A percentile compares a stretch with the other conserved stretches of the same genome.
Evolutionary conservation across 1,140 invertebrate genomes (phyloP).

Genomic region (Eubasilissa regina): DNA sequence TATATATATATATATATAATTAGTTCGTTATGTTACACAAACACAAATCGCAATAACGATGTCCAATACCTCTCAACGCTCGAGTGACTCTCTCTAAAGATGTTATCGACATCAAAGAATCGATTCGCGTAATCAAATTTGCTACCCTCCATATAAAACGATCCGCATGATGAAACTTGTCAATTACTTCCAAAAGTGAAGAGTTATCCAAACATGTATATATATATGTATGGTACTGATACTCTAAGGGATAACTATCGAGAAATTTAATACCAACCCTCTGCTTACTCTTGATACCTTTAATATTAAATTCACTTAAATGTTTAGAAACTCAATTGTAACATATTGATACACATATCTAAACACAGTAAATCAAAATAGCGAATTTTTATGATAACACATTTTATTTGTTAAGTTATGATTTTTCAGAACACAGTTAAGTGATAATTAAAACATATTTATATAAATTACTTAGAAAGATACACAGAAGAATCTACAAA

Average conservation of each 20-base stretch:
- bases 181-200: conserved; percentile 29
- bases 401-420: too few relatives aligned
- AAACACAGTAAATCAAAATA: too few relatives aligned
- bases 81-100: too few relatives aligned
- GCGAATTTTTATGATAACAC: too few relatives aligned
- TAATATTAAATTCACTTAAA: conserved; percentile 2
- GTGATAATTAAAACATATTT: too few relatives aligned
- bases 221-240: neutral
- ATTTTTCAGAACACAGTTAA: too few relatives aligned
- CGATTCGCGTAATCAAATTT: conserved; percentile 7
- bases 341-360: conserved; percentile 3
- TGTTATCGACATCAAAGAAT: conserved; percentile 1
- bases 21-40: too few relatives aligned
- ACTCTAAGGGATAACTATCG: conserved; percentile 22
- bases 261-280: conserved; percentile 4
- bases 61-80: too few relatives aligned
- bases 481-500: too few relatives aligned
- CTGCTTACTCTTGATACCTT: conserved; percentile 13
- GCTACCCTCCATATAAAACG: neutral
- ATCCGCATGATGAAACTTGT: conserved; percentile 20
- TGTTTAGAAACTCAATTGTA: neutral
- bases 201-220: conserved; percentile 15
- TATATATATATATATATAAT: too few relatives aligned
- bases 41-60: too few relatives aligned
- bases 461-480: too few relatives aligned